These are phyloP conservation scores for Caenorhabditis uteleia DNA, from an alignment of 2,888 invertebrate species.

Conservation along the genomic window DNA sequence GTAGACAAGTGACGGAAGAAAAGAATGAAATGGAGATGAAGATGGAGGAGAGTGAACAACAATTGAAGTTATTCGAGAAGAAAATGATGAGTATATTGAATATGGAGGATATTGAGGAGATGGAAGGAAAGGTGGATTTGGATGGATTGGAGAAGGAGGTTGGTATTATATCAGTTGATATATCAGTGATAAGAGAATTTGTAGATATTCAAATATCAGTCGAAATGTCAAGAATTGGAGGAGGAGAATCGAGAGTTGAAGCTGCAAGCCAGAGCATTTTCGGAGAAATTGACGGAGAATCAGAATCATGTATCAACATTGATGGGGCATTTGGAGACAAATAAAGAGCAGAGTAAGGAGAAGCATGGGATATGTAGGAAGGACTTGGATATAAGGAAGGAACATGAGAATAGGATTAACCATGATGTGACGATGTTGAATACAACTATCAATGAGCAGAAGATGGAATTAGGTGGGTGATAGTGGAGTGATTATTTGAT, in stretches of 20 bases:
- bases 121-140: too few relatives aligned
- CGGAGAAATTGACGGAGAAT: conserved; percentile 12
- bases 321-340: conserved; percentile 34
- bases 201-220: too few relatives aligned
- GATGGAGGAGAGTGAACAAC: conserved; percentile 13
- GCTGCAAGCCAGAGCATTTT: conserved; percentile 12
- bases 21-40: conserved; percentile 12
- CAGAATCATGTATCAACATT: conserved; percentile 34
- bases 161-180: too few relatives aligned
- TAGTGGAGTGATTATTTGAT: too few relatives aligned
- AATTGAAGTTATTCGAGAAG: conserved; percentile 12
- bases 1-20: conserved; percentile 13
- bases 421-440: conserved; percentile 37
- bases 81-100: conserved; percentile 7
- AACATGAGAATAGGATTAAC: conserved; percentile 28
- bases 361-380: conserved; percentile 33
- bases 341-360: conserved; percentile 26
- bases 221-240: conserved; percentile 11
- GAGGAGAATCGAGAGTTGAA: conserved; percentile 17
- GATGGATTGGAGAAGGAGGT: too few relatives aligned
- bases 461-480: conserved; percentile 35
- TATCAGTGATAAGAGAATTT: too few relatives aligned
- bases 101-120: too few relatives aligned
- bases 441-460: conserved; percentile 33
- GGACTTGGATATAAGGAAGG: conserved; percentile 37